These are phyloP conservation scores for Cottoperca gobio DNA, from an alignment of 2,797 vertebrate species.

Conservation along the genomic window DNA sequence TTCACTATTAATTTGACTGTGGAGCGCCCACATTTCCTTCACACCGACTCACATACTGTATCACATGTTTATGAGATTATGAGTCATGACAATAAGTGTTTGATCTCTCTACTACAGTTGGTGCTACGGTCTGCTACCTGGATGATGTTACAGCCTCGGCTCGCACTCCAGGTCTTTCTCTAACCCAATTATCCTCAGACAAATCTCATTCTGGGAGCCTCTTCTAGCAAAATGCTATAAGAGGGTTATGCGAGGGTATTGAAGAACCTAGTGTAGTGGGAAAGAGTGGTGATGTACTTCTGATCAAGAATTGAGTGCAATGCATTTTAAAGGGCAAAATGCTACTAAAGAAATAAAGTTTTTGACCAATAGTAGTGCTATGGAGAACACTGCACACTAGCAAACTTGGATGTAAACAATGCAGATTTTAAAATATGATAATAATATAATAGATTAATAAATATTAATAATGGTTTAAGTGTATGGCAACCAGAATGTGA, in stretches of 20 bases:
- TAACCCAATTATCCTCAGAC: conserved; percentile 79
- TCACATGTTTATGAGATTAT: conserved; percentile 66
- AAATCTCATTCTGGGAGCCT: conserved; percentile 81
- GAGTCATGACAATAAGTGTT: conserved; percentile 61
- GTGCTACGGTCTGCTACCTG: conserved; percentile 67
- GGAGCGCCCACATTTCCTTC: conserved; percentile 55
- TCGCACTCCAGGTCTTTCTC: conserved; percentile 53
- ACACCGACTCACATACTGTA: conserved; percentile 49
- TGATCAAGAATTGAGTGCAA: neutral
- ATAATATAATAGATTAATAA: too few species aligned
- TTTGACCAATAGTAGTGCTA: neutral
- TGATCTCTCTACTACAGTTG: conserved; percentile 49
- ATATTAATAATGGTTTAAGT: neutral
- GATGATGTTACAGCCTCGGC: conserved; percentile 68
- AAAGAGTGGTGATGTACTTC: conserved; percentile 5
- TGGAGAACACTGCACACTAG: neutral
- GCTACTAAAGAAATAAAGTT: too few species aligned
- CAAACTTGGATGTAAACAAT: neutral
- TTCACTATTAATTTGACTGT: conserved; percentile 63
- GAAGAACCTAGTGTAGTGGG: conserved; percentile 18
- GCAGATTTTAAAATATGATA: neutral
- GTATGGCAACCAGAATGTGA: neutral
- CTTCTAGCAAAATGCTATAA: conserved; percentile 53
- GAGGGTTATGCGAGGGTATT: conserved; percentile 47
- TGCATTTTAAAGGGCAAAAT: neutral